Evolutionary conservation across 2,113 vertebrate genomes (phyloP), one percentile per base, ranked within the genome.

Genomic region (Gasterosteus nipponicus): DNA sequence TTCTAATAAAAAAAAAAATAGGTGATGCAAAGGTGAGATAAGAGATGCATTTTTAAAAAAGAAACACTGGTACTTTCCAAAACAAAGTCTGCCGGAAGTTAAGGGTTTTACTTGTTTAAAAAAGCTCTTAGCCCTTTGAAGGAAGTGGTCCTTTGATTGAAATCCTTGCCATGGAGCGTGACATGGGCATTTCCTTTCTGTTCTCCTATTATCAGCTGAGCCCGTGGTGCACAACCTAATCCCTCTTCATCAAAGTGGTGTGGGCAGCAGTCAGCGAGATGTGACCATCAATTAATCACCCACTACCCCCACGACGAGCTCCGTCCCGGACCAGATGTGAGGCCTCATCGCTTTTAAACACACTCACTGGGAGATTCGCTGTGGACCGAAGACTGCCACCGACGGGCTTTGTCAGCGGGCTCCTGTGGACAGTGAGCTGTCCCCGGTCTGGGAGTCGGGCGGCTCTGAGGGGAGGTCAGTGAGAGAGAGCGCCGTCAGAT

Each of bases 181-280:
- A 91, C 90, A 91, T 76, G 86, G 87, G 90, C 88, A 90, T 92
- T 93, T 93, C 86, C 90, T 88, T 89, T 88, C 86, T 71, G 80
- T 88, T 89, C 92, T 87, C 91, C 89, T 90, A 91, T 91, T 93
- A 92, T 93, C 93, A 93, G 80, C 91, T 91, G 91, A 89, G 92
- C 89, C 84, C 49, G 35, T 87, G 89, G 90, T 91, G 93, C 92
- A 92, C 91, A 87, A 77, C 88, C 94, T 89, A 94, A 96, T 95
- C 93, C 90, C 93, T 95, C 93, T 95, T 96, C 94, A 93, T 94
- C 94, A 94, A 90, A 93, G 91, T 81, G 39, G 83, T 89, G 91
- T 92, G 91, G 93, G 91, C 92, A 93, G 92, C 90, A 92, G 87
- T 92, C 92, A 92, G 80, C 4, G 35, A 91, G 89, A 89, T 94